phyloP scores from a whole-genome alignment of 2,888 invertebrate genomes.

The Tetragnatha montana region DNA sequence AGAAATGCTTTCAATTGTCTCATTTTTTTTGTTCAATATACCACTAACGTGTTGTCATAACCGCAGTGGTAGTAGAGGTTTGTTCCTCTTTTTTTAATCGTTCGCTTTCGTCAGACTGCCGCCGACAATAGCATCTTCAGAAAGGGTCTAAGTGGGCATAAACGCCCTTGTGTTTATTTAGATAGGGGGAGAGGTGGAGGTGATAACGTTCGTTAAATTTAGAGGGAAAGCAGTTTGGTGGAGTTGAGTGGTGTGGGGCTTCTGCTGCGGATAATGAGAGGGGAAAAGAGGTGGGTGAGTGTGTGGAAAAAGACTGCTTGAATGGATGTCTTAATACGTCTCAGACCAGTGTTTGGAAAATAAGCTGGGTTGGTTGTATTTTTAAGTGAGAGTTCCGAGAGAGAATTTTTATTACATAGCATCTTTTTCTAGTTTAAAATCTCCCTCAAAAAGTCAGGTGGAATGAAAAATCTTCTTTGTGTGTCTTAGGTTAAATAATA shows the following conservation, averaged over 20 bases:
- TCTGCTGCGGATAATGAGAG: background rate
- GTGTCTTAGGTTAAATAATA: no score
- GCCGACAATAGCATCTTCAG: slow-evolving; percentile 33
- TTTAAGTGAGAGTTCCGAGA: no score
- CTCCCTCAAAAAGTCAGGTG: no score
- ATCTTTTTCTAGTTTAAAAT: no score
- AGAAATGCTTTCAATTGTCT: slow-evolving; percentile 32
- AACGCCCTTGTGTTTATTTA: background rate
- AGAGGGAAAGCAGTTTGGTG: background rate
- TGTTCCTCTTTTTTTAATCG: slow-evolving; percentile 5
- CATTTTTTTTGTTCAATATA: slow-evolving; percentile 4
- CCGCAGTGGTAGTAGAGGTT: slow-evolving; percentile 14
- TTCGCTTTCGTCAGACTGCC: background rate
- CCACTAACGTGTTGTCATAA: slow-evolving; percentile 40
- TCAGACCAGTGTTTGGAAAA: no score
- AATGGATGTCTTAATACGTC: no score
- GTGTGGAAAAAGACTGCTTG: no score
- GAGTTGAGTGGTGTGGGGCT: background rate
- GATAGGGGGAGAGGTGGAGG: background rate
- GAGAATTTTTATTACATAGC: no score
- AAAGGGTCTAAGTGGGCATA: slow-evolving; percentile 16
- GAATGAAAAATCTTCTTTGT: no score
- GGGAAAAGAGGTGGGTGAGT: no score
- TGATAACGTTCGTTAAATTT: background rate
- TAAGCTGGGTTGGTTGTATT: no score